Evolutionary conservation across 1,140 invertebrate genomes (phyloP), one percentile per base, ranked within the genome.

Genomic region (Calliopsis andreniformis): DNA sequence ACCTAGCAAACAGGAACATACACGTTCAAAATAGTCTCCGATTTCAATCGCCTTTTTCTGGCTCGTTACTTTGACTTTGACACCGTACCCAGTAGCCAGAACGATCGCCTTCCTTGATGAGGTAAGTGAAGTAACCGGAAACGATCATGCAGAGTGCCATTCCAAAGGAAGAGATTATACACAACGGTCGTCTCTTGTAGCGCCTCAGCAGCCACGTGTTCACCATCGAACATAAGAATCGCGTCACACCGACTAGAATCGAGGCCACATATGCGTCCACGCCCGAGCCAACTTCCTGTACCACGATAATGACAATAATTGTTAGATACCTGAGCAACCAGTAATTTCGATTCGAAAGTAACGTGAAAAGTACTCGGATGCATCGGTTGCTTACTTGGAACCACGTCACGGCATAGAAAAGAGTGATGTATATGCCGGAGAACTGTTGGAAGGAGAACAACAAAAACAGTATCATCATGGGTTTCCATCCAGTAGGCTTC

Each of bases 371-470:
- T 18, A 23, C 8, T 20, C 47, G 20, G 5, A 20, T 10, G 7
- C n/a, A 14, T 16, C 2, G 1, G 14, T 20, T 49, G 75, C 85
- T 89, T 81, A 94, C 93, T 73, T 93, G 76, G 56, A 94, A 93
- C 87, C 94, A 94, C 47, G 93, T 94, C n/a, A 95, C 94, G 0
- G 95, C 93, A 82, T 95, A 96, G 81, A 95, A 96, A 35, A 96
- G 92, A 14, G 95, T 94, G 3, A 95, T 94, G 85, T 96, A 95
- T 82, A 95, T 93, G 42, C 94, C 94, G 45, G 92, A 92, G 61
- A 94, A 93, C 80, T 95, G 94, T 85, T 95, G 94, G 70, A 95
- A 93, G 8, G 93, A 88, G 77, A 95, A 95, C 4, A 95, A 87
- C 0, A 92, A 82, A 18, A 93, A 88, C 6, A 95, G 87, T 69